phyloP scores from a whole-genome alignment of 2,797 vertebrate genomes.

The Sparidentex hasta region DNA sequence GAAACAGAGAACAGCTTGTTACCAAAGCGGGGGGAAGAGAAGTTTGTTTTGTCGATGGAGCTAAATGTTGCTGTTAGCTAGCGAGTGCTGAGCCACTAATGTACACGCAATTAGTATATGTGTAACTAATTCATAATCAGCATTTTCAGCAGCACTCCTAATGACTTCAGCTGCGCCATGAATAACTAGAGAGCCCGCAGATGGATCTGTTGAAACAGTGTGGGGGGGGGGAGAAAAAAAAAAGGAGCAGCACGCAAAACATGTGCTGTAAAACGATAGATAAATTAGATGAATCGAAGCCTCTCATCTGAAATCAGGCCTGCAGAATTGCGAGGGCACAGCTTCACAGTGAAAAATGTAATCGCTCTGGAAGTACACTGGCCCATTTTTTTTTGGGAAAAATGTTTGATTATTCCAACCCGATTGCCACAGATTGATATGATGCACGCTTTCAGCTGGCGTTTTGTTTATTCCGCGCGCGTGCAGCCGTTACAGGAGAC shows the following conservation, averaged over 20 bases:
- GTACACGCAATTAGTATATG: conserved; percentile 81
- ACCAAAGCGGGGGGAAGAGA: conserved; percentile 48
- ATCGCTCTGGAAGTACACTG: conserved; percentile 43
- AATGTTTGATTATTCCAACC: conserved; percentile 61
- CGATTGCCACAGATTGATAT: conserved; percentile 66
- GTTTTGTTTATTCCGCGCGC: conserved; percentile 26
- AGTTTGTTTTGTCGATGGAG: conserved; percentile 77
- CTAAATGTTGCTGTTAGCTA: conserved; percentile 82
- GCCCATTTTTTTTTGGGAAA: conserved; percentile 34
- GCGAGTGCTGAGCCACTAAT: conserved; percentile 75
- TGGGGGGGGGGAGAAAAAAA: neutral
- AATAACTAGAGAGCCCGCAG: conserved; percentile 76
- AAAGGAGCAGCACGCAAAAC: conserved; percentile 46
- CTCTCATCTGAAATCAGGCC: conserved; percentile 62
- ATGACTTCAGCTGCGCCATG: conserved; percentile 81
- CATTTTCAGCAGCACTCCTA: conserved; percentile 79
- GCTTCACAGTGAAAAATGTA: conserved; percentile 37
- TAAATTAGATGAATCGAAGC: conserved; percentile 69
- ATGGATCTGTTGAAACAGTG: conserved; percentile 71
- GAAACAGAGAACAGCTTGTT: conserved; percentile 65
- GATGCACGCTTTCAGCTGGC: conserved; percentile 57
- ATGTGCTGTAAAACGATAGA: conserved; percentile 66
- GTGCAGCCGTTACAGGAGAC: conserved; percentile 29
- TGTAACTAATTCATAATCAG: conserved; percentile 85
- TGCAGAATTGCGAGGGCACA: conserved; percentile 45